Conservation (phyloP, 2,113 vertebrate species). For the Pituophis catenifer region DNA sequence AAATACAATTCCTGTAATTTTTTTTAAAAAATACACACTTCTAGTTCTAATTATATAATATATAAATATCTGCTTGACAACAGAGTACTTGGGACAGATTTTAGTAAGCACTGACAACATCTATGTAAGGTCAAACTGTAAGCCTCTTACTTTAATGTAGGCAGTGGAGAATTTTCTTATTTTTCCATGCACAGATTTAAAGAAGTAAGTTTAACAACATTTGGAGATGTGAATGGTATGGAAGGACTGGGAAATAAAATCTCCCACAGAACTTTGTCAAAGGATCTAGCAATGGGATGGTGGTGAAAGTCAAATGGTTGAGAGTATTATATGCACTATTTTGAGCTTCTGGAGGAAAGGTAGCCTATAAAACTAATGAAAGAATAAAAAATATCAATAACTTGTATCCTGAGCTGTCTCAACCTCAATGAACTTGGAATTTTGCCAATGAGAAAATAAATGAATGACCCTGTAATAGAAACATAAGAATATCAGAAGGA, state of each 20-base stretch:
- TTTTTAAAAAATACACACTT: neutral
- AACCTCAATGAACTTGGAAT: neutral
- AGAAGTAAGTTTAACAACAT: neutral
- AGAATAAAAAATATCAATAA: neutral
- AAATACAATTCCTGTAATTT: neutral
- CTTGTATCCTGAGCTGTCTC: neutral
- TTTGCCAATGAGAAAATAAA: neutral
- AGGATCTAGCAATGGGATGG: neutral
- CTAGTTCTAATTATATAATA: neutral
- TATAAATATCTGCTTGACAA: neutral
- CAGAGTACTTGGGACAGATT: neutral
- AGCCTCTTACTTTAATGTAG: neutral
- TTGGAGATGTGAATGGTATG: neutral
- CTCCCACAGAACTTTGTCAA: neutral
- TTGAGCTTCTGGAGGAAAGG: neutral
- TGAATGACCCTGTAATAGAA: neutral
- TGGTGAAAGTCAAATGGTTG: neutral
- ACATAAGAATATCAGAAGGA: neutral
- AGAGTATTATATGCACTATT: neutral
- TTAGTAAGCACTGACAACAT: neutral
- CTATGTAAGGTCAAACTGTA: neutral
- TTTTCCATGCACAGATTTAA: neutral
- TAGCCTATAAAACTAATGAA: neutral
- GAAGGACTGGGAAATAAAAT: neutral
- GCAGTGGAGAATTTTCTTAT: neutral